Evolutionary conservation across 2,113 vertebrate species (phyloP).

Genomic region (Hyperopisus bebe): DNA sequence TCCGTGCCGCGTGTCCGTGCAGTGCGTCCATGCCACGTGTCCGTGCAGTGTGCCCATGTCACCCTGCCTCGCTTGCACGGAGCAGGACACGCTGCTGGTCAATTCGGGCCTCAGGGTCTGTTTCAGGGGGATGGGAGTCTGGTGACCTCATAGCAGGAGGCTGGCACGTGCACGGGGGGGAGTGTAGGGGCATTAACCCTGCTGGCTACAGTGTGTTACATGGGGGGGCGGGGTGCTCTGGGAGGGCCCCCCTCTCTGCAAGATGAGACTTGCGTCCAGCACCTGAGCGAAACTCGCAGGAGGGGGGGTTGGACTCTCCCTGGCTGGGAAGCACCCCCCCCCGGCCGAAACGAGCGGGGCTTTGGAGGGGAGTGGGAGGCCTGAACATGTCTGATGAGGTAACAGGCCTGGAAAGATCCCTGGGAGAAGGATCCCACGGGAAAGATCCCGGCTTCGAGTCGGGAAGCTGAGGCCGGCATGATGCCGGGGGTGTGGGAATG

Average conservation of each 20-base stretch:
- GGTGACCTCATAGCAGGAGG: not conserved
- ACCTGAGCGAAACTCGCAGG: conserved; percentile 4
- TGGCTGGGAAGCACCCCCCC: conserved; percentile 5
- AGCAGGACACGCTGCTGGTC: not conserved
- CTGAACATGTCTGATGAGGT: conserved; percentile 61
- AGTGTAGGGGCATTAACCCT: not conserved
- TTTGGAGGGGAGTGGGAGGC: conserved; percentile 47
- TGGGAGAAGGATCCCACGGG: conserved; percentile 67
- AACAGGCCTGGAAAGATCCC: conserved; percentile 60
- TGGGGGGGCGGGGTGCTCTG: not conserved
- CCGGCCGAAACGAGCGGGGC: not conserved
- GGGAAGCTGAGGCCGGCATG: conserved; percentile 8
- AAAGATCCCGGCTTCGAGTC: conserved; percentile 60
- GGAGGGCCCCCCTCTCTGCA: not conserved
- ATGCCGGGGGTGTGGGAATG: not conserved
- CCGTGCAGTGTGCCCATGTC: not conserved
- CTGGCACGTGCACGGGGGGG: not conserved
- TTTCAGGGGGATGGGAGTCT: not conserved
- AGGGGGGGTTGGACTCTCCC: not conserved
- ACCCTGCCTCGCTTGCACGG: not conserved
- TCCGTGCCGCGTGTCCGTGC: too few relatives aligned
- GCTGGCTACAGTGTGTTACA: not conserved
- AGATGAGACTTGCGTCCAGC: conserved; percentile 16
- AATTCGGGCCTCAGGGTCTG: not conserved
- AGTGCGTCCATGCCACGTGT: too few relatives aligned